These are phyloP conservation scores for Indicator maculatus DNA, from an alignment of 2,113 vertebrate species.

Conservation along the genomic window DNA sequence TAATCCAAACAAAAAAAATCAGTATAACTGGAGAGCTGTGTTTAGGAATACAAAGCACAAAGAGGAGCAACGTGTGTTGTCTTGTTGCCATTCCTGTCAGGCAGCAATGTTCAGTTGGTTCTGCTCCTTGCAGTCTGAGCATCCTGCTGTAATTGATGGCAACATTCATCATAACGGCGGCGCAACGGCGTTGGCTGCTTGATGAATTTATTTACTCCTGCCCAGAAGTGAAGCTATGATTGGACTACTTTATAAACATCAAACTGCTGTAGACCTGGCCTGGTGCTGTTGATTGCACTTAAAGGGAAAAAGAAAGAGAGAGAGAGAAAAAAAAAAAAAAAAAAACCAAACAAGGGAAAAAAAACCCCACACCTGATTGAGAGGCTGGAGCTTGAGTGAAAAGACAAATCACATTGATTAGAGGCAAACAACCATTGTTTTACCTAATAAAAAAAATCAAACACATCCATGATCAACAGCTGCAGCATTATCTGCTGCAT, in stretches of 20 bases:
- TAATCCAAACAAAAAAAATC: slow-evolving; percentile 65
- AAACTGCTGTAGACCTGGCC: slow-evolving; percentile 11
- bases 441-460: neutral
- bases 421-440: slow-evolving; percentile 12
- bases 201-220: slow-evolving; percentile 71
- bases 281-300: neutral
- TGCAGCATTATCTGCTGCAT: neutral
- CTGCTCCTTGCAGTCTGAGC: slow-evolving; percentile 42
- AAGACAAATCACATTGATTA: slow-evolving; percentile 40
- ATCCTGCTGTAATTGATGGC: slow-evolving; percentile 52
- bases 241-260: slow-evolving; percentile 62
- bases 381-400: slow-evolving; percentile 8
- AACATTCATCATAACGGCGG: slow-evolving; percentile 68
- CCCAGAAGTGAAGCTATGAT: slow-evolving; percentile 61
- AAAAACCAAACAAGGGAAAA: neutral
- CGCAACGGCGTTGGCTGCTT: slow-evolving; percentile 50
- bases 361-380: neutral
- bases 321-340: fast-evolving
- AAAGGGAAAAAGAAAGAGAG: neutral
- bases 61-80: neutral
- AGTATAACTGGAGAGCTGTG: slow-evolving; percentile 54
- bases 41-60: slow-evolving; percentile 2
- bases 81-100: slow-evolving; percentile 58
- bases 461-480: neutral
- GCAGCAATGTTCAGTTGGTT: neutral